Evolutionary conservation across 2,797 vertebrate genomes (phyloP).

Genomic region (Mionectes olivaceus): DNA sequence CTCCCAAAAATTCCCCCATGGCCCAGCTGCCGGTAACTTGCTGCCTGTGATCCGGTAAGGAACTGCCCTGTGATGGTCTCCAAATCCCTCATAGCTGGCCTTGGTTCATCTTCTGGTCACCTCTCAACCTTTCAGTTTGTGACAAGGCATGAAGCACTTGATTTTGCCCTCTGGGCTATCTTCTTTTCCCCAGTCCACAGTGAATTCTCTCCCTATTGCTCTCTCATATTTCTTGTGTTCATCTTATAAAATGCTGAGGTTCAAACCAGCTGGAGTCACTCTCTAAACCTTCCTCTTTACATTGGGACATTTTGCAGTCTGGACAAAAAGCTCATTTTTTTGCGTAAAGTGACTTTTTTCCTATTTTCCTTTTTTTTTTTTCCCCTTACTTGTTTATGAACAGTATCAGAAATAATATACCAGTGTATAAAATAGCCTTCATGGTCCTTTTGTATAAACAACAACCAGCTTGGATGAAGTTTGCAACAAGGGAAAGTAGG

Average conservation of each 20-base stretch:
- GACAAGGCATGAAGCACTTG: background rate
- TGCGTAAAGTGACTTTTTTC: background rate
- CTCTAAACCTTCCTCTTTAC: background rate
- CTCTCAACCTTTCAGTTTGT: background rate
- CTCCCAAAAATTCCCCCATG: background rate
- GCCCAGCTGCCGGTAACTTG: background rate
- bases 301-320: background rate
- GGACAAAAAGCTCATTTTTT: background rate
- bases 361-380: background rate
- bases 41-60: background rate
- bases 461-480: background rate
- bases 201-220: accelerated
- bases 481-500: slow-evolving; percentile 23
- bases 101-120: background rate
- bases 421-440: background rate
- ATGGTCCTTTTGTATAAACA: background rate
- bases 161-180: background rate
- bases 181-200: background rate
- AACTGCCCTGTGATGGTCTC: background rate
- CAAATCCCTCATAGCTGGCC: background rate
- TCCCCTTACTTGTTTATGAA: background rate
- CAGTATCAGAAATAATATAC: background rate
- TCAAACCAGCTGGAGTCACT: background rate
- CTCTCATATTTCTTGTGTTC: background rate
- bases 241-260: background rate